phyloP scores from a whole-genome alignment of 2,113 vertebrate genomes.

The Orthonyx spaldingii region DNA sequence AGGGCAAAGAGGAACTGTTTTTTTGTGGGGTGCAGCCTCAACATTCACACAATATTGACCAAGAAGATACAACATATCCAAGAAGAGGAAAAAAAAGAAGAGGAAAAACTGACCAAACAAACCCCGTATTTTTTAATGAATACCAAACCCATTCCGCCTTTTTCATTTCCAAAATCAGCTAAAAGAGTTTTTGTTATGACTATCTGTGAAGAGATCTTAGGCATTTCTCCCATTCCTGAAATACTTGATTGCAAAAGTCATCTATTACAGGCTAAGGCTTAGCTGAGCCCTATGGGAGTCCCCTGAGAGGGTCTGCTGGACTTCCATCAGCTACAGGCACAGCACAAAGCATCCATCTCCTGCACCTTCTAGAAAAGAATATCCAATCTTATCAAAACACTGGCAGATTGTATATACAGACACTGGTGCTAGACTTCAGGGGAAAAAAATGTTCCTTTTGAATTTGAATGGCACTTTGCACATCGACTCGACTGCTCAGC shows the following conservation, averaged over 20 bases:
- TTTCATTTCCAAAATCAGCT: neutral
- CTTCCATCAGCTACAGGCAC: neutral
- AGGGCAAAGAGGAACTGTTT: neutral
- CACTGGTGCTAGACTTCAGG: neutral
- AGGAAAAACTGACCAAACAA: fast-evolving
- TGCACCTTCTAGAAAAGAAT: neutral
- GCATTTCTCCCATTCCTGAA: neutral
- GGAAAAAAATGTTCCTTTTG: neutral
- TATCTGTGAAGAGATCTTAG: neutral
- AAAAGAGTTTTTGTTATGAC: neutral
- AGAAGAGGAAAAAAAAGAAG: fast-evolving
- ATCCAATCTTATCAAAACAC: neutral
- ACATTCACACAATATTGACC: neutral
- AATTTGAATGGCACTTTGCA: neutral
- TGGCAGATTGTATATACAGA: neutral
- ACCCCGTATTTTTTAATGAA: neutral
- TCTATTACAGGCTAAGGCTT: neutral
- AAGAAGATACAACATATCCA: neutral
- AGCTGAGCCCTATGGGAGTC: neutral
- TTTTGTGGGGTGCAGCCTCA: neutral
- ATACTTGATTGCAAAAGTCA: neutral
- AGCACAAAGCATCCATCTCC: neutral
- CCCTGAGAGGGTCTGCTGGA: neutral
- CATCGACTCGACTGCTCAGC: neutral
- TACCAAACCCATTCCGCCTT: neutral